These are phyloP conservation scores for Dolichotis patagonum DNA, from an alignment of 2,113 vertebrate species.

Conservation along the genomic window DNA sequence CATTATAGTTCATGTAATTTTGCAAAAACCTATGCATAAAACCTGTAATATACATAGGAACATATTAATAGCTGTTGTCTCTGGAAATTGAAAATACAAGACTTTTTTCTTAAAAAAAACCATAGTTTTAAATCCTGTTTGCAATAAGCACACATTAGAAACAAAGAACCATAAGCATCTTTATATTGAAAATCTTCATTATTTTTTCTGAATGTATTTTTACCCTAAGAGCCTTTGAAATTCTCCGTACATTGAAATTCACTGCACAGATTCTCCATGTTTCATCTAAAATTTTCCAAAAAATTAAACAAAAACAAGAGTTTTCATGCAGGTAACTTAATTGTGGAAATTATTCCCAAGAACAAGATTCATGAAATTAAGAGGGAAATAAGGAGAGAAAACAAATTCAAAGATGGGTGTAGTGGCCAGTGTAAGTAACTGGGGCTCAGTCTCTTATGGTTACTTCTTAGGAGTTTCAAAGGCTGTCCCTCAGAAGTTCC, in stretches of 20 bases:
- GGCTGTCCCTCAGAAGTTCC: background rate
- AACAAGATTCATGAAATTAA: background rate
- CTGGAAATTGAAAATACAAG: background rate
- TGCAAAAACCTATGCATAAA: slow-evolving; percentile 1
- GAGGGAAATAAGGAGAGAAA: background rate
- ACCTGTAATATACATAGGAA: background rate
- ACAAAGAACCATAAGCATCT: background rate
- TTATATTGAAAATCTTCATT: background rate
- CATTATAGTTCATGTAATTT: background rate
- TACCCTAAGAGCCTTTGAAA: background rate
- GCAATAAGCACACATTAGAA: background rate
- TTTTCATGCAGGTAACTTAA: background rate
- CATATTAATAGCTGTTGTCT: background rate
- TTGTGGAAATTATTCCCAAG: background rate
- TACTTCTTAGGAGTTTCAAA: rapidly evolving
- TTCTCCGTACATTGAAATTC: background rate
- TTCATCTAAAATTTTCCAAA: background rate
- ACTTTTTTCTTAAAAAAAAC: background rate
- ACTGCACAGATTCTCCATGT: background rate
- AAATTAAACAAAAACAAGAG: background rate
- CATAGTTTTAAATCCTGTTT: slow-evolving; percentile 21
- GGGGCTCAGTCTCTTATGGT: background rate
- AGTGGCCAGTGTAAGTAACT: background rate
- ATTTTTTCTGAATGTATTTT: background rate
- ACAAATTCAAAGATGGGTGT: background rate